A percentile compares a stretch with the other conserved stretches of the same genome.
phyloP scores from a whole-genome alignment of 1,140 invertebrate genomes.

The Megalopta genalis region DNA sequence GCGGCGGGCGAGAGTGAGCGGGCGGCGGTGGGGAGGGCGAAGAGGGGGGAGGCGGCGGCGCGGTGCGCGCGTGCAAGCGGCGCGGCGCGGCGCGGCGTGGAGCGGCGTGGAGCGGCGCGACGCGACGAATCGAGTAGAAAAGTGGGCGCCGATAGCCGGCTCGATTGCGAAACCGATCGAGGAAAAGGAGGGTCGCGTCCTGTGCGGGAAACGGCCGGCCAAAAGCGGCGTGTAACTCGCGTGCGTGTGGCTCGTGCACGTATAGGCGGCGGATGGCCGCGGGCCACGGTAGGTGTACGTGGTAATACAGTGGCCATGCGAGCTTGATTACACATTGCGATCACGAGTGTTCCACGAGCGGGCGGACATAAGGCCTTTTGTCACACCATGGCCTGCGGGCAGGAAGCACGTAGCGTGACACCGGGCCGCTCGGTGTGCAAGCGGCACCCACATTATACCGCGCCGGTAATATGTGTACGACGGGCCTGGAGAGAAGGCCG shows the following conservation, averaged over 20 bases:
- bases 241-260: conserved; percentile 6
- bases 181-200: conserved; percentile 42
- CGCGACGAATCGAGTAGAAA: conserved; percentile 44
- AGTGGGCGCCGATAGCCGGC: conserved; percentile 25
- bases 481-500: conserved; percentile 13
- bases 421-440: conserved; percentile 64
- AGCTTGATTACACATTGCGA: conserved; percentile 78
- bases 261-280: conserved; percentile 44
- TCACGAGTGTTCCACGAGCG: conserved; percentile 77
- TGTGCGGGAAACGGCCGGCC: conserved; percentile 59
- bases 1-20: neutral
- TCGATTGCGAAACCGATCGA: conserved; percentile 4
- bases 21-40: neutral
- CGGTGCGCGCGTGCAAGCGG: conserved; percentile 17
- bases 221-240: conserved; percentile 50
- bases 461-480: conserved; percentile 68
- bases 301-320: conserved; percentile 72
- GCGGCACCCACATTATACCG: conserved; percentile 72
- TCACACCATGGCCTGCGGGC: conserved; percentile 76
- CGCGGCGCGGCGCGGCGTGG: no score
- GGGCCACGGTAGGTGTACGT: conserved; percentile 64
- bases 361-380: conserved; percentile 77
- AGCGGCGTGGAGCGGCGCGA: neutral
- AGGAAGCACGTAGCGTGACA: conserved; percentile 80
- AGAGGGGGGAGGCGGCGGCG: neutral